Conservation (phyloP, 2,113 vertebrate species). For the Hemiscyllium ocellatum region DNA sequence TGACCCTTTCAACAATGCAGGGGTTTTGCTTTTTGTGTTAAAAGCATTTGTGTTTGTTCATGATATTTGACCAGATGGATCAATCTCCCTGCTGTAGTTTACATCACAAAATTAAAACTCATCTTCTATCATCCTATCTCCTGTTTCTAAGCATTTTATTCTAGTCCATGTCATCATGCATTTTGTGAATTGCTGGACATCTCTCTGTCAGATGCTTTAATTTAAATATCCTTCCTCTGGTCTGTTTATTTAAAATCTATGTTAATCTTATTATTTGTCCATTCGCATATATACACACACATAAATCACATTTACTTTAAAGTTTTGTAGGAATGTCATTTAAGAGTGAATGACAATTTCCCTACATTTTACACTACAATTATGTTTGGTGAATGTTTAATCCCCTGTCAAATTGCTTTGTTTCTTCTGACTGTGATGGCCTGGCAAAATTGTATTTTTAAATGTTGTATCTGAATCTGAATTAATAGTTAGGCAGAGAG, state of each 20-base stretch:
- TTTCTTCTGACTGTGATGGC: not conserved
- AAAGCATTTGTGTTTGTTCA: not conserved
- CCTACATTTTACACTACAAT: not conserved
- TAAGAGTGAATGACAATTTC: not conserved
- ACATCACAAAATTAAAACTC: slow-evolving; percentile 9
- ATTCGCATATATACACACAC: not conserved
- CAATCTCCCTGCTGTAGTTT: not conserved
- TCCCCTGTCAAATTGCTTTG: not conserved
- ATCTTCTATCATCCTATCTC: not conserved
- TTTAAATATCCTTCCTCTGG: not conserved
- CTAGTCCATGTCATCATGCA: not conserved
- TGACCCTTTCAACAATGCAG: not conserved
- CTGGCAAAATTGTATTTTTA: not conserved
- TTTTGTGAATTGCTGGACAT: not conserved
- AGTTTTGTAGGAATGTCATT: not conserved
- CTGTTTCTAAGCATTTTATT: not conserved
- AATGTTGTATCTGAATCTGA: not conserved
- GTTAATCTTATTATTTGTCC: slow-evolving; percentile 16
- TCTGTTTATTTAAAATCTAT: not conserved
- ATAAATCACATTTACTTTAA: not conserved
- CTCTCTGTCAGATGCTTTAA: not conserved
- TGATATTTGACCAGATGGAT: not conserved
- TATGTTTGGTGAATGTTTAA: slow-evolving; percentile 24
- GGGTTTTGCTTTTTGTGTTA: not conserved
- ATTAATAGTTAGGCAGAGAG: not conserved